Evolutionary conservation across 1,140 invertebrate species (phyloP).

Genomic region (Cydia splendana): DNA sequence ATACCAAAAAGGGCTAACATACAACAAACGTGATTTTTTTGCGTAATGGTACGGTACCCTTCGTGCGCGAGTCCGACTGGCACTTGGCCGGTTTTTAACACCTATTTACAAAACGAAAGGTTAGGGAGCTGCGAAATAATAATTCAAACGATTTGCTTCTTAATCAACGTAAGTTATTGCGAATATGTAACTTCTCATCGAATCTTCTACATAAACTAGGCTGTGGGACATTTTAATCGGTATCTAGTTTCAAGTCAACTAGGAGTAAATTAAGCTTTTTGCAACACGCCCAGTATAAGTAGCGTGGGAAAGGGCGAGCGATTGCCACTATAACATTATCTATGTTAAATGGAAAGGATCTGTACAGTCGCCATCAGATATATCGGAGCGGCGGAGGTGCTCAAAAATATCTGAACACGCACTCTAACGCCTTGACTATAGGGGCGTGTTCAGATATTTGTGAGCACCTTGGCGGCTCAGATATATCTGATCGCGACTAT

Average conservation of each 20-base stretch:
- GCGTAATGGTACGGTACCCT: no score
- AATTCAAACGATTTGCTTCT: not conserved
- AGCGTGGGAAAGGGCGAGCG: constrained; percentile 20
- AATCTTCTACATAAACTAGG: not conserved
- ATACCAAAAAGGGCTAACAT: no score
- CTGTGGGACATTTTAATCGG: constrained; percentile 2
- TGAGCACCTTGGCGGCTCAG: no score
- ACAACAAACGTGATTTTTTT: no score
- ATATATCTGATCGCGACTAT: no score
- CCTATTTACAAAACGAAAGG: not conserved
- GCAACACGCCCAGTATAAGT: constrained; percentile 3
- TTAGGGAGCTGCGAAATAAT: not conserved
- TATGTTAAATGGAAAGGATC: not conserved
- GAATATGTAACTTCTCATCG: not conserved
- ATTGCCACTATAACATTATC: not conserved
- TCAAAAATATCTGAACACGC: no score
- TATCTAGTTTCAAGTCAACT: constrained; percentile 16
- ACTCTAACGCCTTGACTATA: no score
- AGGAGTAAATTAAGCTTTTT: constrained; percentile 19
- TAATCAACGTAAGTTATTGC: not conserved
- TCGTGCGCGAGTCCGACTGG: no score
- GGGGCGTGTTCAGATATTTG: no score
- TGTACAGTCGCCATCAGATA: not conserved
- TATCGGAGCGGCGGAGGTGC: no score
- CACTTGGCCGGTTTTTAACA: no score